phyloP scores from a whole-genome alignment of 2,888 invertebrate species.

The Mycalesis mineus region DNA sequence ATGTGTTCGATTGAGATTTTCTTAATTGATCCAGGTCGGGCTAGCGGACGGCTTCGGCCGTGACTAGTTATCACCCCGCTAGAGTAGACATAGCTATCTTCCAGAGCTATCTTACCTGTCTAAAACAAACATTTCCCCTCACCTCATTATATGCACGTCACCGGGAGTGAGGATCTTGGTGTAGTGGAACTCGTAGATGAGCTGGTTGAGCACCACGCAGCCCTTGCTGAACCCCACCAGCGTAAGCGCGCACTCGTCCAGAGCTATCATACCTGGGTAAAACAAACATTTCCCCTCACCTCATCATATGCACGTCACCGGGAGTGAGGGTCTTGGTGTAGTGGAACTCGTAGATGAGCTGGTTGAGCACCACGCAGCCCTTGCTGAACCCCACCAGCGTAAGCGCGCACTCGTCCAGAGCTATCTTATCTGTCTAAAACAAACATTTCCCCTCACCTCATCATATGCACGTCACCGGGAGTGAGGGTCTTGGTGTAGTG shows the following conservation, averaged over 20 bases:
- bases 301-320: constrained; percentile 80
- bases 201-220: constrained; percentile 94
- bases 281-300: constrained; percentile 46
- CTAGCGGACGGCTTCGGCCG: no score
- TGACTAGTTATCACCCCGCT: no score
- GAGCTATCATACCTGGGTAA: no score
- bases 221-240: constrained; percentile 95
- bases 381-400: constrained; percentile 92
- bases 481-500: constrained; percentile 84
- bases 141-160: constrained; percentile 80
- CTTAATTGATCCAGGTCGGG: no score
- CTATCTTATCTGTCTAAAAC: no score
- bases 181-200: constrained; percentile 90
- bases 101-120: constrained; percentile 76
- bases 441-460: no score
- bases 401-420: constrained; percentile 37
- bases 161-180: constrained; percentile 82
- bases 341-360: constrained; percentile 91
- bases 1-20: no score
- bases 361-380: constrained; percentile 95
- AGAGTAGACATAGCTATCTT: constrained; percentile 78
- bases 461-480: constrained; percentile 80
- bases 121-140: no score
- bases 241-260: constrained; percentile 77
- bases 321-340: constrained; percentile 83